Evolutionary conservation across 2,888 invertebrate genomes (phyloP), one percentile per base, ranked within the genome.

Genomic region (Abrostola triplasia): DNA sequence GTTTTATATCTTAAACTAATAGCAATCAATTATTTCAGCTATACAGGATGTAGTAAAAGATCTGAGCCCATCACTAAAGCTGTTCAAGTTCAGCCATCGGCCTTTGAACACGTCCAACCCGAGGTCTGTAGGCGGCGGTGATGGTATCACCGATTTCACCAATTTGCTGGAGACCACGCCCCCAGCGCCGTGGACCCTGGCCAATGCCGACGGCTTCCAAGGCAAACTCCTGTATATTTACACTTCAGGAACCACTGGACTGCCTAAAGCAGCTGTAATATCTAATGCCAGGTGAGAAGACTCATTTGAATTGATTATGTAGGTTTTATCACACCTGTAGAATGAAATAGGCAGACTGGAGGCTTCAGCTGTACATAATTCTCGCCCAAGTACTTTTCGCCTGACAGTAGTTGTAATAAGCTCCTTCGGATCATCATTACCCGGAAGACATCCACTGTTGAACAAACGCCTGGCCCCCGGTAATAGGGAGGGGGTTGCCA

Each of bases 231-330:
- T 99, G 59, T 99, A 99, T 88, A 99, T 99, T 84, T 99, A 98
- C 91, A 99, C 99, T 0, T 99, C 99, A 44, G 99, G 99, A 10
- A 99, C 99, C 0, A 99, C 99, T 0, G 99, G 99, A 8, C 91
- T 99, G 67, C 99, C 99, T 0, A 99, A 99, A 90, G 99, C 99
- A 42, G 99, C 99, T 24, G 98, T 99, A 55, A 99, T 99, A 80
- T 98, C 98, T 12, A 98, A 98, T 90, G 97, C 98, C 51, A 97
- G 99, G 98, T 98, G 87, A 82, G 68, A 24, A 4, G 24, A 56
- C 12, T 41, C 35, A 0, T 37, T 57, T 36, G 13, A 37, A 35
- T 11, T 8, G 1, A 10, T 11, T 13, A 13, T 24, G n/a, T 8
- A 24, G 24, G 24, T 24, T 24, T 24, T 24, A 4, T 24, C 24